Base-by-base conservation (phyloP, 2,113 vertebrate genomes). In the Lophura nycthemera region DNA sequence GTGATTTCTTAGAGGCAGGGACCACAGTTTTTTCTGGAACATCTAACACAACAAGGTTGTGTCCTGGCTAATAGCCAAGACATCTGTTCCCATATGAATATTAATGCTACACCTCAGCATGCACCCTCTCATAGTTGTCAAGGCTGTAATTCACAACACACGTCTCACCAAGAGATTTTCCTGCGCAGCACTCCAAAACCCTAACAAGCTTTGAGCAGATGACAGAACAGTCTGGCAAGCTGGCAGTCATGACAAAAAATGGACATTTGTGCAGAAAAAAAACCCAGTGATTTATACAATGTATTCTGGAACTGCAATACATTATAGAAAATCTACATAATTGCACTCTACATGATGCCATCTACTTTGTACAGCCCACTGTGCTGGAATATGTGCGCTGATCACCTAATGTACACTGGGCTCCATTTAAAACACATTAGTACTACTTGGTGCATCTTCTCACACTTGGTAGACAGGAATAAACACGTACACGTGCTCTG, bases 171-270 rank as follows among this genome's bases (percentile, higher is more conserved):
- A 82, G 87, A 63, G n/a, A 42, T 77, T 73, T 87, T 43, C 36
- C 60, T n/a, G 75, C 89, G 18, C 78, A 71, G 71, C 25, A 42
- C 75, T 85, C 91, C 75, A 73, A 89, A 82, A 45, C 71, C 60
- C 54, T 87, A 95, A 91, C 84, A 89, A 96, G 94, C 78, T 88
- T 77, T 56, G 67, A 80, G 89, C 87, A 93, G 87, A 91, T 0
- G 22, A 92, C 63, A 90, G 22, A 92, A 88, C 80, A 88, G 42
- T 15, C 70, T 93, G 83, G 61, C 65, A 82, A 79, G 67, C 45
- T 92, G 86, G 78, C 72, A 91, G 34, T 14, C 45, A 85, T 71
- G 94, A 50, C 40, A 80, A 61, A 91, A 91, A 82, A 86, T 56
- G 27, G 78, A 45, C 59, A 60, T 52, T 87, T 95, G 63, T 93